These are phyloP conservation scores for Chionoecetes opilio DNA, from an alignment of 1,140 invertebrate species.

Conservation along the genomic window DNA sequence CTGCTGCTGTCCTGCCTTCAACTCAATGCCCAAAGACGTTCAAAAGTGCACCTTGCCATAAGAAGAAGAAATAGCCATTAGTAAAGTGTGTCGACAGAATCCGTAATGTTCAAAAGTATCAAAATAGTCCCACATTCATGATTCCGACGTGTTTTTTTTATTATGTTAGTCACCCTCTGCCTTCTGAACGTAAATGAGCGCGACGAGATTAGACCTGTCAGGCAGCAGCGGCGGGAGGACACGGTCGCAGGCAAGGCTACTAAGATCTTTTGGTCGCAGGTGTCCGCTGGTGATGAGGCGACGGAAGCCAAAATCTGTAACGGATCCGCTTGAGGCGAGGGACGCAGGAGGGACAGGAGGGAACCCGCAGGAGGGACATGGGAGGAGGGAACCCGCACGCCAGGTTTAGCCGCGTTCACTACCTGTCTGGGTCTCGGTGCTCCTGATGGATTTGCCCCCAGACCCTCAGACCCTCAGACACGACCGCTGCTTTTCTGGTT, in stretches of 20 bases:
- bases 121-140: too few species aligned
- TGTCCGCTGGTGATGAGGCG: background rate
- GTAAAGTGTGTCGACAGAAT: too few species aligned
- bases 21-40: background rate
- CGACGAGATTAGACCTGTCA: background rate
- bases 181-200: background rate
- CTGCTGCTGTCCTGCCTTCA: background rate
- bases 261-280: background rate
- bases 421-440: background rate
- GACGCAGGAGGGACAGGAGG: too few species aligned
- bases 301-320: slow-evolving; percentile 19
- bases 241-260: too few species aligned
- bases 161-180: too few species aligned
- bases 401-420: background rate
- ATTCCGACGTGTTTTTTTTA: too few species aligned
- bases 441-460: slow-evolving; percentile 1
- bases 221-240: background rate
- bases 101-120: too few species aligned
- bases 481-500: background rate
- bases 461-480: background rate
- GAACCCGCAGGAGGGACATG: background rate
- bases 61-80: too few species aligned
- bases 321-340: background rate
- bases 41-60: too few species aligned
- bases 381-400: background rate